These are phyloP conservation scores for Lacanobia wlatinum DNA, from an alignment of 2,888 invertebrate genomes.

Conservation along the genomic window DNA sequence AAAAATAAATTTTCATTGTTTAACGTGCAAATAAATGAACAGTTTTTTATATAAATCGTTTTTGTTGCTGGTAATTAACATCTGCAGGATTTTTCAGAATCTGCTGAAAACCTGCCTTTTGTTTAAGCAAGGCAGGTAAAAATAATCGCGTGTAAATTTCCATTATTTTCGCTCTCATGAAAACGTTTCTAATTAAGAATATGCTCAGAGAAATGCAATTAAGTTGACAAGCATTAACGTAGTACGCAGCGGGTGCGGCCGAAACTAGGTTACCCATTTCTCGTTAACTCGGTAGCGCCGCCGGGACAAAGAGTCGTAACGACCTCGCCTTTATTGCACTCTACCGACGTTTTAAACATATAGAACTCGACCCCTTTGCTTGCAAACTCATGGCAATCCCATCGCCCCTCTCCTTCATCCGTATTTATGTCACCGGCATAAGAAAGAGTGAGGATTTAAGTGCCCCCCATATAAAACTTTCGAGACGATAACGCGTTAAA, in stretches of 20 bases:
- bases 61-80: constrained; percentile 2
- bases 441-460: constrained; percentile 68
- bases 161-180: constrained; percentile 15
- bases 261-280: constrained; percentile 89
- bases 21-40: constrained; percentile 22
- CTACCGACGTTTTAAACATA: constrained; percentile 79
- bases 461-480: constrained; percentile 66
- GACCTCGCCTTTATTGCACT: constrained; percentile 72
- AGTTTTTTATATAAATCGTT: constrained; percentile 20
- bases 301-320: constrained; percentile 77
- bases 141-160: background rate
- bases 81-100: background rate
- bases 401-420: constrained; percentile 68
- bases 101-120: background rate
- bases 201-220: constrained; percentile 80
- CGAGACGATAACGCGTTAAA: constrained; percentile 66
- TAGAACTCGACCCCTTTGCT: constrained; percentile 77
- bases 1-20: constrained; percentile 51
- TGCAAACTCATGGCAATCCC: constrained; percentile 70
- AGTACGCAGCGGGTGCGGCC: constrained; percentile 83
- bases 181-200: constrained; percentile 64
- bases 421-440: constrained; percentile 57
- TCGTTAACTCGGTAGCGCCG: constrained; percentile 69
- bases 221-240: constrained; percentile 77
- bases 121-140: background rate